phyloP scores from a whole-genome alignment of 2,888 invertebrate genomes.

The Nemurella pictetii region DNA sequence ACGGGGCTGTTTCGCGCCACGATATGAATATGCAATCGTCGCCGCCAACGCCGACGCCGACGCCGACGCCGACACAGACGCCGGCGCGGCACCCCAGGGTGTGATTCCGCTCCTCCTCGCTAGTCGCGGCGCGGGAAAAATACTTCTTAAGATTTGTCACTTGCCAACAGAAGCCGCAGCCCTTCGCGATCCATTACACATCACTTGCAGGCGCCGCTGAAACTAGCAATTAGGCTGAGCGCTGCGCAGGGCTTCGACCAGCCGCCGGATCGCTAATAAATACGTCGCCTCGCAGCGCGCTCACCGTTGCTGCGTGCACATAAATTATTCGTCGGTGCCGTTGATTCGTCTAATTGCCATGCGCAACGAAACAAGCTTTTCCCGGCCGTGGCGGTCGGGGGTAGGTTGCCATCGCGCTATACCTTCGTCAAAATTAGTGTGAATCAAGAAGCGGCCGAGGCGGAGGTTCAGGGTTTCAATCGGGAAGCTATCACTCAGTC shows the following conservation, averaged over 20 bases:
- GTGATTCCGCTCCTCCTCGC: slow-evolving; percentile 20
- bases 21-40: slow-evolving; percentile 29
- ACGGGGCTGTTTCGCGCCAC: not conserved
- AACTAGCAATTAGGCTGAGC: not conserved
- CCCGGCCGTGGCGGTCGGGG: not conserved
- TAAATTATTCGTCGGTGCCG: not conserved
- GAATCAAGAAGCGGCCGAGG: not conserved
- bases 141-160: slow-evolving; percentile 21
- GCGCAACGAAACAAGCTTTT: not conserved
- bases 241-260: not conserved
- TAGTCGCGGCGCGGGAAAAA: slow-evolving; percentile 13
- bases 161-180: slow-evolving; percentile 1
- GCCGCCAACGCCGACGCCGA: not conserved
- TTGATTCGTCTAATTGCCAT: not conserved
- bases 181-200: slow-evolving; percentile 1
- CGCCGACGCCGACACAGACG: not conserved
- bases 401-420: not conserved
- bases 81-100: slow-evolving; percentile 11
- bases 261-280: not conserved
- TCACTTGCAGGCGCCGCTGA: not conserved
- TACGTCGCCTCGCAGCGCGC: not conserved
- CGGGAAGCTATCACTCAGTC: not conserved
- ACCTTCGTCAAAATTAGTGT: not conserved
- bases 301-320: not conserved
- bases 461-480: not conserved